phyloP scores from a whole-genome alignment of 2,888 invertebrate genomes.

The Chymomyza fuscimana region DNA sequence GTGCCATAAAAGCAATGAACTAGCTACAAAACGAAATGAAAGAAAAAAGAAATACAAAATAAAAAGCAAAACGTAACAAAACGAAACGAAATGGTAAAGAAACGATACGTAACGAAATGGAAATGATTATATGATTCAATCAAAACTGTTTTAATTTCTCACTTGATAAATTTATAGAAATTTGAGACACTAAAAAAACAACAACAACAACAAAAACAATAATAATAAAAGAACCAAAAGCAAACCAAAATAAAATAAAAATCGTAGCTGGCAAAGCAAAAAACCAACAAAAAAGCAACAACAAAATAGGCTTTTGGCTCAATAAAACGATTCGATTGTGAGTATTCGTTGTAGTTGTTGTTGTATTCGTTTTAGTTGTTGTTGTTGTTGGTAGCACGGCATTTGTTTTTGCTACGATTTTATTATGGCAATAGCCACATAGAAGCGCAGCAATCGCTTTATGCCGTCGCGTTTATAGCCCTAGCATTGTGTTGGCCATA shows the following conservation, averaged over 20 bases:
- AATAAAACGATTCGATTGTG: conserved; percentile 43
- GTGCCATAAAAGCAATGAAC: conserved; percentile 17
- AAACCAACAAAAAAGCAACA: conserved; percentile 15
- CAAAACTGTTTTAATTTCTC: conserved; percentile 66
- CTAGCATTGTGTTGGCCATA: conserved; percentile 59
- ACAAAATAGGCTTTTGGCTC: conserved; percentile 36
- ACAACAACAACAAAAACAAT: background rate
- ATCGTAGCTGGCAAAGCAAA: conserved; percentile 54
- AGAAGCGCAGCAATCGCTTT: conserved; percentile 1
- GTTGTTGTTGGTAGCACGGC: conserved; percentile 15
- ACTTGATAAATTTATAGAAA: conserved; percentile 70
- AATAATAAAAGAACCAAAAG: conserved; percentile 15
- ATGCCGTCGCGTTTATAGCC: conserved; percentile 59
- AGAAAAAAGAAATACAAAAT: conserved; percentile 32
- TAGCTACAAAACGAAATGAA: background rate
- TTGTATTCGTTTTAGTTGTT: conserved; percentile 1
- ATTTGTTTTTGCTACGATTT: conserved; percentile 62
- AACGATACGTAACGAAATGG: background rate
- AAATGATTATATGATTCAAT: conserved; percentile 69
- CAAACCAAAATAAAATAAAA: conserved; percentile 43
- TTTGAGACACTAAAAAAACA: conserved; percentile 49
- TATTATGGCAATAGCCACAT: conserved; percentile 58
- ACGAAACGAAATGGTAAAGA: background rate
- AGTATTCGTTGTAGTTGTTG: conserved; percentile 5
- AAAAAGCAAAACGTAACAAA: background rate